phyloP scores from a whole-genome alignment of 1,140 invertebrate species.

The Habropoda laboriosa region DNA sequence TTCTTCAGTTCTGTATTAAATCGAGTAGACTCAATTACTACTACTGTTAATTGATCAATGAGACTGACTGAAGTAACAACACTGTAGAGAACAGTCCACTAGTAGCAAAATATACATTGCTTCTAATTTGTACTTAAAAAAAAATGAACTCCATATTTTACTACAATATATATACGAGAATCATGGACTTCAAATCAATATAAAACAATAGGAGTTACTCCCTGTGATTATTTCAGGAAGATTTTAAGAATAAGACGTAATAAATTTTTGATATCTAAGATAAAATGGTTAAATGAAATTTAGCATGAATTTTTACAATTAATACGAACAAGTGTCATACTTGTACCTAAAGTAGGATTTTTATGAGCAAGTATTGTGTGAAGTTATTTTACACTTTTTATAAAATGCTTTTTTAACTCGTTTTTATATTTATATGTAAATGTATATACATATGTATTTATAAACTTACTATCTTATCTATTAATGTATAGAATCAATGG shows the following conservation, averaged over 20 bases:
- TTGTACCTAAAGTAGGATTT: neutral
- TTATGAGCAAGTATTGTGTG: neutral
- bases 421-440: conserved; percentile 44
- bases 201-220: neutral
- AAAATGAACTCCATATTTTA: neutral
- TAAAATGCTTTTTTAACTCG: conserved; percentile 27
- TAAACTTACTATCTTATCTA: conserved; percentile 47
- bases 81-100: neutral
- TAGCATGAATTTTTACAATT: neutral
- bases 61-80: conserved; percentile 36
- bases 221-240: neutral
- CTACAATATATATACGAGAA: conserved; percentile 2
- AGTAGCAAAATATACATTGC: neutral
- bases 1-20: neutral
- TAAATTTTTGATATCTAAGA: neutral
- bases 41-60: conserved; percentile 3
- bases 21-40: neutral
- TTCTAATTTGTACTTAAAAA: conserved; percentile 11
- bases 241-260: neutral
- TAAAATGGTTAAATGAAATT: neutral
- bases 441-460: conserved; percentile 42
- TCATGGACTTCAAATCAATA: conserved; percentile 6
- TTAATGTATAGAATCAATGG: conserved; percentile 38
- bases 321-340: neutral
- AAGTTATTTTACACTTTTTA: conserved; percentile 17